phyloP scores from a whole-genome alignment of 2,888 invertebrate species.

The Slavum lentiscoides region DNA sequence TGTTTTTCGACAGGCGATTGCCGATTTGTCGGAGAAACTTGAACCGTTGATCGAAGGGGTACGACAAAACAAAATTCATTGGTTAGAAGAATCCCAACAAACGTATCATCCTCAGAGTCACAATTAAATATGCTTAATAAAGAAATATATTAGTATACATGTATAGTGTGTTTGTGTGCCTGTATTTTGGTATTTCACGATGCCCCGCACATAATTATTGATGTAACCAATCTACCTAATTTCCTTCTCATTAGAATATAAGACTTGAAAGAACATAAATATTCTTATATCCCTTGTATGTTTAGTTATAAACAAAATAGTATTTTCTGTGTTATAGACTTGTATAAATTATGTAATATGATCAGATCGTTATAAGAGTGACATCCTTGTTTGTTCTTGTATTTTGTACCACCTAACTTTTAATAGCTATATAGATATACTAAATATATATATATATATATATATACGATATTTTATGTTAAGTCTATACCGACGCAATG shows the following conservation, averaged over 20 bases:
- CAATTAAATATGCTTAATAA: neutral
- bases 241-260: slow-evolving; percentile 51
- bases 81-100: slow-evolving; percentile 73
- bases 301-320: slow-evolving; percentile 47
- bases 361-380: slow-evolving; percentile 21
- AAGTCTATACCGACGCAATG: slow-evolving; percentile 18
- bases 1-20: slow-evolving; percentile 72
- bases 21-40: slow-evolving; percentile 75
- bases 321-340: slow-evolving; percentile 45
- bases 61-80: slow-evolving; percentile 77
- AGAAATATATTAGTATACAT: too few species aligned
- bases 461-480: neutral
- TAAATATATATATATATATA: slow-evolving; percentile 6
- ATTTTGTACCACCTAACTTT: slow-evolving; percentile 42
- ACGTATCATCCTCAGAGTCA: slow-evolving; percentile 44
- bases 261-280: slow-evolving; percentile 41
- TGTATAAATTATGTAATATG: slow-evolving; percentile 31
- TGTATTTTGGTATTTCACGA: slow-evolving; percentile 9
- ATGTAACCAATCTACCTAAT: slow-evolving; percentile 50
- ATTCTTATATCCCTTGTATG: slow-evolving; percentile 31
- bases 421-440: neutral
- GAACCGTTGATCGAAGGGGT: slow-evolving; percentile 83
- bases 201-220: slow-evolving; percentile 6
- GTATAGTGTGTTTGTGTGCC: neutral
- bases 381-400: slow-evolving; percentile 33